phyloP scores from a whole-genome alignment of 2,888 invertebrate species.

The Cataglyphis albicans region DNA sequence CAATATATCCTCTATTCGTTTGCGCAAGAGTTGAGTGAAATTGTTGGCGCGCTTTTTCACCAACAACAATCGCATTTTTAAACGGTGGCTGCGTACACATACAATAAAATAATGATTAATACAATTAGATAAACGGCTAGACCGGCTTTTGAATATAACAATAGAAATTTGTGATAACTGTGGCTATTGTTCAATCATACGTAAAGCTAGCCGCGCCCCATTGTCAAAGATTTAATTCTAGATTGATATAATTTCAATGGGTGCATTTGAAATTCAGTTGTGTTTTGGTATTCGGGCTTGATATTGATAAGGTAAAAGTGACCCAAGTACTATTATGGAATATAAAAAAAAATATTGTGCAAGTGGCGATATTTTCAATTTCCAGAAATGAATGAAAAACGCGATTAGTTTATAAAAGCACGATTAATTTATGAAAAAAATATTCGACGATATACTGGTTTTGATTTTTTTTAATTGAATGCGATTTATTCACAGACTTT shows the following conservation, averaged over 20 bases:
- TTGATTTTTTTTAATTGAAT: background rate
- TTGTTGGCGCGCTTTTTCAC: slow-evolving; percentile 23
- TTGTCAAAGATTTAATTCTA: slow-evolving; percentile 74
- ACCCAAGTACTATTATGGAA: slow-evolving; percentile 8
- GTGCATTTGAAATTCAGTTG: slow-evolving; percentile 64
- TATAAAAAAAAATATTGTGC: background rate
- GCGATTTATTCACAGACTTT: background rate
- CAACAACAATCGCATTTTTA: slow-evolving; percentile 18
- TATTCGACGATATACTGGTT: background rate
- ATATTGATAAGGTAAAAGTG: slow-evolving; percentile 11
- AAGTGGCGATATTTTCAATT: background rate
- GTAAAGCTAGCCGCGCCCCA: slow-evolving; percentile 43
- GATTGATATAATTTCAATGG: slow-evolving; percentile 79
- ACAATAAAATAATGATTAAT: slow-evolving; percentile 47
- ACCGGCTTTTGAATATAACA: slow-evolving; percentile 6
- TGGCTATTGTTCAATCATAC: slow-evolving; percentile 25
- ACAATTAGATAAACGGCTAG: slow-evolving; percentile 31
- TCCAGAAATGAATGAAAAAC: background rate
- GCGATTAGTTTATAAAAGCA: background rate
- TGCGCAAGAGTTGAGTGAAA: slow-evolving; percentile 16
- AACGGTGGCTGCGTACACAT: too few relatives aligned
- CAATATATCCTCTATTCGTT: slow-evolving; percentile 9
- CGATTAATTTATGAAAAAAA: slow-evolving; percentile 17
- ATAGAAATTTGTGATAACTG: slow-evolving; percentile 39
- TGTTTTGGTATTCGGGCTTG: slow-evolving; percentile 37